Evolutionary conservation across 2,888 invertebrate genomes (phyloP).

Genomic region (Hanleya hanleyi): DNA sequence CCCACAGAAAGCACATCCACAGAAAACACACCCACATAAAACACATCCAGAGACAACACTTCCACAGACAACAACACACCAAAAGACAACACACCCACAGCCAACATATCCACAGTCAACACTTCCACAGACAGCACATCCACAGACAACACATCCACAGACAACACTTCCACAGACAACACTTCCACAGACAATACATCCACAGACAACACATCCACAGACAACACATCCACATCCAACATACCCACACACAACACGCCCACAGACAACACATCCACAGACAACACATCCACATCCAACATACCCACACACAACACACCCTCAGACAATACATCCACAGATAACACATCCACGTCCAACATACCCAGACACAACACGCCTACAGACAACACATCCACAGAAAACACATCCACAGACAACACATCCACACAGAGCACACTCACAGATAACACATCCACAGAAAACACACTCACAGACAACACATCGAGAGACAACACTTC

Average conservation of each 20-base stretch:
- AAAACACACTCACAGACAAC: neutral
- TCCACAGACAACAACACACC: neutral
- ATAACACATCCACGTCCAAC: neutral
- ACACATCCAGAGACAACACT: neutral
- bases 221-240: neutral
- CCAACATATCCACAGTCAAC: neutral
- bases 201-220: neutral
- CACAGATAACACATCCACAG: neutral
- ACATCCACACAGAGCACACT: neutral
- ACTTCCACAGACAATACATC: neutral
- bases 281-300: neutral
- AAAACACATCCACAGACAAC: neutral
- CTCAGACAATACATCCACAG: neutral
- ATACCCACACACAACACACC: neutral
- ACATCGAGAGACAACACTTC: neutral
- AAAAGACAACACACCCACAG: neutral
- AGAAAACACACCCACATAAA: neutral
- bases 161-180: neutral
- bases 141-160: neutral
- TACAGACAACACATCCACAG: neutral
- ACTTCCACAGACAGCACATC: neutral
- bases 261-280: neutral
- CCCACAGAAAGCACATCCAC: neutral
- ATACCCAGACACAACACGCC: neutral
- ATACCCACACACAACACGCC: neutral